Conservation (phyloP, 2,113 vertebrate genomes). For the Eudorcas thomsonii region DNA sequence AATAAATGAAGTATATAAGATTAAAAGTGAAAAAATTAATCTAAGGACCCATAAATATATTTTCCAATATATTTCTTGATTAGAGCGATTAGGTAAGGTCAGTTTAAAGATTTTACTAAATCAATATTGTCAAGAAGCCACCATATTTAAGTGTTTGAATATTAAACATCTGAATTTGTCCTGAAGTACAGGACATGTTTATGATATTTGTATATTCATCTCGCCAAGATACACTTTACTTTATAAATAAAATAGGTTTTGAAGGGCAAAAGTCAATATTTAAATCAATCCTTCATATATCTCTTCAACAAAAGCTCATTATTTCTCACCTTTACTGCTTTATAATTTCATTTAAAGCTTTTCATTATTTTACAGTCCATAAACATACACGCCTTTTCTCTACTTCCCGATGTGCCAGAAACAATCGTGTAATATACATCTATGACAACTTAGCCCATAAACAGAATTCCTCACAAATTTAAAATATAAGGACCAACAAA, state of each 20-base stretch:
- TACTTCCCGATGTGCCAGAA: constrained; percentile 50
- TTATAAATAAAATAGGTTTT: constrained; percentile 50
- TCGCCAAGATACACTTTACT: constrained; percentile 25
- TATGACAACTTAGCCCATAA: constrained; percentile 45
- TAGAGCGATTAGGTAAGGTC: background rate
- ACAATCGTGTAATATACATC: constrained; percentile 59
- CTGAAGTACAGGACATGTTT: constrained; percentile 17
- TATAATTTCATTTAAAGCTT: constrained; percentile 25
- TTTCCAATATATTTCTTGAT: background rate
- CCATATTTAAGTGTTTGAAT: constrained; percentile 16
- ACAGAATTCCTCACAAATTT: constrained; percentile 69
- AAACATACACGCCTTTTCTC: background rate
- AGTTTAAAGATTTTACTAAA: constrained; percentile 43
- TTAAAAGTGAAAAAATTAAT: background rate
- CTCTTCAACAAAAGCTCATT: constrained; percentile 26
- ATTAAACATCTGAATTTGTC: background rate
- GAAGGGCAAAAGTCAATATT: constrained; percentile 32
- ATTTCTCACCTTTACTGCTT: constrained; percentile 19
- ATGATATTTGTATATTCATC: constrained; percentile 7
- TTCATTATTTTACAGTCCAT: constrained; percentile 20
- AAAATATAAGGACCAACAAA: constrained; percentile 76
- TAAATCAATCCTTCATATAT: constrained; percentile 28
- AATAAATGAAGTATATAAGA: background rate
- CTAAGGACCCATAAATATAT: background rate
- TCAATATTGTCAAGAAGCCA: constrained; percentile 1